A percentile compares a stretch with the other conserved stretches of the same genome.
phyloP scores from a whole-genome alignment of 2,113 vertebrate species.

The Carlito syrichta region DNA sequence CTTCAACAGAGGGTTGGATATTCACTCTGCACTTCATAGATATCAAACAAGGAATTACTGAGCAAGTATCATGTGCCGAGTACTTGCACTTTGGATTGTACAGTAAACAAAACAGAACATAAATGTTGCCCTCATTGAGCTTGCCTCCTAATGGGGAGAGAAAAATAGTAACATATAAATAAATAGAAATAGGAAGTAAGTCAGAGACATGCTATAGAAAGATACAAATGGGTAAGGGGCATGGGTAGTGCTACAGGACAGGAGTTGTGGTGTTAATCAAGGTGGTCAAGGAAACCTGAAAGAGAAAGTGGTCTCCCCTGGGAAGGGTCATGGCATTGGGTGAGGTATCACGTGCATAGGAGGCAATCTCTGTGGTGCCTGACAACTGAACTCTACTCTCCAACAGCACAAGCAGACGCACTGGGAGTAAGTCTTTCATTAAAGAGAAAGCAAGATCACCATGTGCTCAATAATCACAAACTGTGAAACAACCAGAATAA shows the following conservation, averaged over 20 bases:
- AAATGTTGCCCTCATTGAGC: background rate
- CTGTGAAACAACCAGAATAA: background rate
- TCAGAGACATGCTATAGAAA: background rate
- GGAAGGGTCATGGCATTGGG: background rate
- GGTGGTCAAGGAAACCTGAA: background rate
- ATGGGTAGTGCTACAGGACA: background rate
- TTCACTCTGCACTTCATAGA: background rate
- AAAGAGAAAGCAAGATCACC: background rate
- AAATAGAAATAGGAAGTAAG: background rate
- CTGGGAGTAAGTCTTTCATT: background rate
- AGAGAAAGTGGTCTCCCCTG: background rate
- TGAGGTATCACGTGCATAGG: too few relatives aligned
- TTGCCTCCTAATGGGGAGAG: background rate
- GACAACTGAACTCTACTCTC: background rate
- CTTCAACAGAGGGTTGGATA: background rate
- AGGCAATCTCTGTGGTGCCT: background rate
- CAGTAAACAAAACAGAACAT: background rate
- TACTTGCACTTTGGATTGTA: background rate
- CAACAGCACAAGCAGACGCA: background rate
- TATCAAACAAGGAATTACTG: background rate
- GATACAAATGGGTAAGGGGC: accelerated
- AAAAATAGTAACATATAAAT: background rate
- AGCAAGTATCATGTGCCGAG: background rate
- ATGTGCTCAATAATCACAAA: background rate
- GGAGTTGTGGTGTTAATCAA: background rate